Conservation (phyloP, 37 sponge, comb jelly and placozoan genomes). For the Cladorhizidae sp. region DNA sequence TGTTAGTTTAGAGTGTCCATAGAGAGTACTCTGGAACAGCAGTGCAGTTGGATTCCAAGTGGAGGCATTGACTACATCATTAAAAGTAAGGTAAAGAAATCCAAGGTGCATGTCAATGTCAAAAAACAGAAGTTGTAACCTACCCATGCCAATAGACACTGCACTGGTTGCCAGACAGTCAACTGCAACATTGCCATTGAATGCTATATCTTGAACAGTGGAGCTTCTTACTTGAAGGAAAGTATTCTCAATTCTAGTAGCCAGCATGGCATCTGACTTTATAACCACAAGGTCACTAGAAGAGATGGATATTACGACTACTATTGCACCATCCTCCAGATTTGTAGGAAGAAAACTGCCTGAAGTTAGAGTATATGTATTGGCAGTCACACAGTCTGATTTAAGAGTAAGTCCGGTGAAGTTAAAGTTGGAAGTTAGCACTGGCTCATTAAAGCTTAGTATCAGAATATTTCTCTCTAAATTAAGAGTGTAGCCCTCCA, state of each 20-base stretch:
- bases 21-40: constrained; percentile 55
- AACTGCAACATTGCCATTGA: constrained; percentile 27
- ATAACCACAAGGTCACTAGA: constrained; percentile 70
- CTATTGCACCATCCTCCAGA: constrained; percentile 39
- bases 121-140: constrained; percentile 66
- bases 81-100: constrained; percentile 78
- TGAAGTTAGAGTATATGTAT: constrained; percentile 51
- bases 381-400: constrained; percentile 54
- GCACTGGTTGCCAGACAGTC: constrained; percentile 50
- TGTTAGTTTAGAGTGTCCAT: constrained; percentile 18
- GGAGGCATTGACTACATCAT: constrained; percentile 78
- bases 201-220: constrained; percentile 64
- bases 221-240: constrained; percentile 30
- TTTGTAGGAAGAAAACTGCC: constrained; percentile 61
- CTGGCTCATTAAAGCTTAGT: constrained; percentile 89
- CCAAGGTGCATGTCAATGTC: constrained; percentile 85
- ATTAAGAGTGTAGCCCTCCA: constrained; percentile 62
- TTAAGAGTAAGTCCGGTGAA: constrained; percentile 66
- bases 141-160: constrained; percentile 48
- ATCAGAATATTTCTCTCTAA: constrained; percentile 50
- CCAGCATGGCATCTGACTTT: constrained; percentile 68
- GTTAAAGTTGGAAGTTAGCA: constrained; percentile 59
- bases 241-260: constrained; percentile 55
- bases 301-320: constrained; percentile 51
- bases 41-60: constrained; percentile 79